Conservation (phyloP, 2,797 vertebrate species). For the Myotis myotis region DNA sequence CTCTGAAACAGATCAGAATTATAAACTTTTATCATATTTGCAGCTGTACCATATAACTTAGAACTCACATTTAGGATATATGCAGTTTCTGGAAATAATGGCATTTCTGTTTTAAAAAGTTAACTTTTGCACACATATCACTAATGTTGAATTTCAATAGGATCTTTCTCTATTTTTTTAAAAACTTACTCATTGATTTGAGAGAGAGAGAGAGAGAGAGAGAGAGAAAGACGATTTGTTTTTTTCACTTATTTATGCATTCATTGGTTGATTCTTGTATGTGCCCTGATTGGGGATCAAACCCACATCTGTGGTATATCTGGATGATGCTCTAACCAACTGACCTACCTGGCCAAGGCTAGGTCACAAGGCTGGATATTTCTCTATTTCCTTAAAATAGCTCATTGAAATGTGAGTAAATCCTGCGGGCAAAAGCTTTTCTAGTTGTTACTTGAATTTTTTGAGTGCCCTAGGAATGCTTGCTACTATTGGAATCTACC, state of each 20-base stretch:
- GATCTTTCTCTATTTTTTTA: background rate
- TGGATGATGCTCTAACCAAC: background rate
- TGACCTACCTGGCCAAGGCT: background rate
- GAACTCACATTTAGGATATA: slow-evolving; percentile 20
- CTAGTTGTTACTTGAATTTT: slow-evolving; percentile 22
- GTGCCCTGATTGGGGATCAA: background rate
- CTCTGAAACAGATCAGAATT: slow-evolving; percentile 27
- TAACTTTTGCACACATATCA: background rate
- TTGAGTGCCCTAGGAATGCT: slow-evolving; percentile 29
- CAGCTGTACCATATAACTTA: slow-evolving; percentile 1
- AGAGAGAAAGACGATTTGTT: background rate
- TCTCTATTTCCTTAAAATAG: slow-evolving; percentile 30
- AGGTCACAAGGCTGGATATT: background rate
- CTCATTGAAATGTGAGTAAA: background rate
- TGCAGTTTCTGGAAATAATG: slow-evolving; percentile 39
- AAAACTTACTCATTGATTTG: background rate
- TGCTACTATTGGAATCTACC: slow-evolving; percentile 31
- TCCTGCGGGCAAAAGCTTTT: background rate
- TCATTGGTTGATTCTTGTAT: background rate
- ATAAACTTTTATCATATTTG: slow-evolving; percentile 27
- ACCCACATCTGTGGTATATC: background rate
- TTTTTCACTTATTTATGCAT: background rate
- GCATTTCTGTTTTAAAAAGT: background rate
- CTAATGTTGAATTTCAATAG: background rate
- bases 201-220: no score